Evolutionary conservation across 2,888 invertebrate species (phyloP), one percentile per base, ranked within the genome.

Genomic region (Lydus trimaculatus): DNA sequence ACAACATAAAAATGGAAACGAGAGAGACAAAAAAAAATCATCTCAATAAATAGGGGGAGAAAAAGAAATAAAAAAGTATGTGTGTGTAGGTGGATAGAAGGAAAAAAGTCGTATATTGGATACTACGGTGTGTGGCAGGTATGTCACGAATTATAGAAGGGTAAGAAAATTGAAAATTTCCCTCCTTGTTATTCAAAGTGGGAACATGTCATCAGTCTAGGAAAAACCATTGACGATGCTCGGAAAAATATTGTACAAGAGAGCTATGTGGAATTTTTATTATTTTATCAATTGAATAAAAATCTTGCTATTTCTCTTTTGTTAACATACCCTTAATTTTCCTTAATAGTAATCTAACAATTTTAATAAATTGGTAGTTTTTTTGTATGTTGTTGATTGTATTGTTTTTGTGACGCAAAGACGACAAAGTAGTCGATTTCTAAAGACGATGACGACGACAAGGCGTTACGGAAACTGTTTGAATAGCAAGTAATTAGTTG

Each of bases 401-500:
- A 8, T 56, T 20, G 5, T 56, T 56, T 56, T 56, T 23, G 13
- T 48, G 0, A 48, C 3, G 20, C 9, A 9, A 48, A 20, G 20
- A 48, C 15, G 36, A 31, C 31, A 36, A 4, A 28, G 36, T 15
- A 13, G 33, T 36, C 13, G 3, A 15, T 36, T 4, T n/a, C n/a
- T n/a, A n/a, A n/a, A n/a, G 11, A 6, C 13, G 31, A 28, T 48
- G 8, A 56, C 4, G 56, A 25, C 5, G 25, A 25, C 23, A 25
- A 25, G 56, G 56, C 56, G 56, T 56, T 56, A 56, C 25, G 20
- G 56, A 56, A 56, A 56, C 56, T 56, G 56, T 56, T 62, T 79
- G 81, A 79, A 80, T 81, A 78, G 78, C 74, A 48, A 39, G 76
- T 79, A 81, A 80, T 81, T 80, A 80, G 75, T 74, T 68, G 72